Evolutionary conservation across 2,888 invertebrate species (phyloP).

Genomic region (Acrocyrtus sp.): DNA sequence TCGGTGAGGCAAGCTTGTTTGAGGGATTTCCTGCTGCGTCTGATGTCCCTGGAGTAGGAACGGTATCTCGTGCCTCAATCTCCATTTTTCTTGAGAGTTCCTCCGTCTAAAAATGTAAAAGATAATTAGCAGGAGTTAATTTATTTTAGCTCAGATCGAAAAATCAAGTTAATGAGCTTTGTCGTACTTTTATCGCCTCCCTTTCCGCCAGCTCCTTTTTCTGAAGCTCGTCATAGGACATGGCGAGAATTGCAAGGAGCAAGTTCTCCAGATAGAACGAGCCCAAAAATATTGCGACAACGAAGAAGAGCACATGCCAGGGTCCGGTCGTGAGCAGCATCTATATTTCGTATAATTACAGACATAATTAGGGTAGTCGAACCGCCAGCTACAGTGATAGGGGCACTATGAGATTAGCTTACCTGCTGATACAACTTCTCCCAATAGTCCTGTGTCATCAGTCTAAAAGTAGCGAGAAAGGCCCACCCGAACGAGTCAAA

Average conservation of each 20-base stretch:
- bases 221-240: conserved; percentile 99
- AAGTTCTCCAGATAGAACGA: conserved; percentile 99
- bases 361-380: conserved; percentile 98
- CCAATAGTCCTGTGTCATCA: conserved; percentile 99
- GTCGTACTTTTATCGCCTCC: too few relatives aligned
- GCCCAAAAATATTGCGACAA: conserved; percentile 97
- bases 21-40: too few relatives aligned
- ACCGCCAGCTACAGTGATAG: conserved; percentile 71
- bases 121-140: too few relatives aligned
- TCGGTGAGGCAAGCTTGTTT: too few relatives aligned
- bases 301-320: conserved; percentile 98
- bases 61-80: too few relatives aligned
- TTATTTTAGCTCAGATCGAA: too few relatives aligned
- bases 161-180: too few relatives aligned
- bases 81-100: too few relatives aligned
- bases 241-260: conserved; percentile 99
- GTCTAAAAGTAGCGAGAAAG: conserved; percentile 93
- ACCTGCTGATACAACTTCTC: conserved; percentile 97
- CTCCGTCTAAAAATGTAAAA: too few relatives aligned
- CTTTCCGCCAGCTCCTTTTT: conserved; percentile 97
- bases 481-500: conserved; percentile 99
- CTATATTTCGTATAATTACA: conserved; percentile 83
- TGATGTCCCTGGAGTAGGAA: too few relatives aligned
- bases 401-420: too few relatives aligned
- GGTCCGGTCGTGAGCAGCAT: conserved; percentile 85